phyloP scores from a whole-genome alignment of 2,113 vertebrate species.

The Sinocyclocheilus maitianheensis region DNA sequence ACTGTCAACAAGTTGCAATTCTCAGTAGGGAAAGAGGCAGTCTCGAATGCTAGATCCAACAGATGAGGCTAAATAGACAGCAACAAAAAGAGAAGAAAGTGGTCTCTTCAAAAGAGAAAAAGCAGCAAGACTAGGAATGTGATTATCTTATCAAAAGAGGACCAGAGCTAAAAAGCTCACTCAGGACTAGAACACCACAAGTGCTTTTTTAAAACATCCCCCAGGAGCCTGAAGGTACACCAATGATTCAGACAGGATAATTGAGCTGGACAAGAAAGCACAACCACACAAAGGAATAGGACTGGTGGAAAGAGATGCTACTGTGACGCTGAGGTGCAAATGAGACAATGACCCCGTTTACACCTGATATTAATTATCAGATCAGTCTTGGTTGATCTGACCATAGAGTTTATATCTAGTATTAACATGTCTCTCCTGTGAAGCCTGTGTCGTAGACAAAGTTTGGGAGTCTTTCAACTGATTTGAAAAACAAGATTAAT shows the following conservation, averaged over 20 bases:
- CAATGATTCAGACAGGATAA: slow-evolving; percentile 14
- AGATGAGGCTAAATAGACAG: slow-evolving; percentile 31
- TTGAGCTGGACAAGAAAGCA: slow-evolving; percentile 9
- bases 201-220: slow-evolving; percentile 27
- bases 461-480: background rate
- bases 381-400: background rate
- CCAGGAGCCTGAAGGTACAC: background rate
- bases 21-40: slow-evolving; percentile 14
- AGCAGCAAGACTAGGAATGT: slow-evolving; percentile 29
- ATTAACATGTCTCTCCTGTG: too few species aligned
- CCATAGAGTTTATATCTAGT: background rate
- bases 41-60: slow-evolving; percentile 24
- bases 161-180: background rate
- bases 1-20: slow-evolving; percentile 47
- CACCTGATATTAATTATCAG: background rate
- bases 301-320: background rate
- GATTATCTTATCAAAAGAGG: slow-evolving; percentile 37
- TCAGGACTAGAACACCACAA: slow-evolving; percentile 6
- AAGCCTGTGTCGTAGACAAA: background rate
- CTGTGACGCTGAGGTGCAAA: background rate
- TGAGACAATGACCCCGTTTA: background rate
- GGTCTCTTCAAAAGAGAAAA: slow-evolving; percentile 7
- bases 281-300: background rate
- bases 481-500: background rate
- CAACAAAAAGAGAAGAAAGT: slow-evolving; percentile 15